Base-by-base conservation (phyloP, 2,113 vertebrate species). In the Aegithalos caudatus region DNA sequence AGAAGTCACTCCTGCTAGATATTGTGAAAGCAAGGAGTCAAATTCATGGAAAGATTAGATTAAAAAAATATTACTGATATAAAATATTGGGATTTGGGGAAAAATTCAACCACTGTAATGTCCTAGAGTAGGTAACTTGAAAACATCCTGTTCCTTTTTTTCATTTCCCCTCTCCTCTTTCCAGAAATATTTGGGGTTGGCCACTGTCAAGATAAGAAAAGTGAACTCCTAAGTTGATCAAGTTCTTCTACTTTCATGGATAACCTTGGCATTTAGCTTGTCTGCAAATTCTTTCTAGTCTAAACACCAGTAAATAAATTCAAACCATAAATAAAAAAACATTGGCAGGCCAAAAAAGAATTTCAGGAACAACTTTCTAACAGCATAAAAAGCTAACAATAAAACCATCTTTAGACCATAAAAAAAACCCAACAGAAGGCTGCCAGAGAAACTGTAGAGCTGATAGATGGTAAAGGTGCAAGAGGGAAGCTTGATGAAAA, bases 271-370 rank as follows among this genome's bases (percentile, higher is more conserved):
- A 92, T 94, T 95, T 73, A 73, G 42, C 47, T 95, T 92, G 92
- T 77, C 91, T 97, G 89, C 66, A 95, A 90, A 91, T 92, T 95
- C 78, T 77, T 92, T 90, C 70, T 90, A 88, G 64, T 95, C 90
- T 95, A 92, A 96, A 95, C 84, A 94, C 29, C 51, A 94, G 64
- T 47, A 94, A 90, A 27, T 78, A 82, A 95, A 93, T 62, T 71
- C 80, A 92, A 88, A 83, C 19, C 56, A 83, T 94, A 94, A 95
- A 94, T 92, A 78, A 83, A 77, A 51, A 94, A 85, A 12, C 64
- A 88, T 23, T 88, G 74, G 42, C 67, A 78, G 79, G 54, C 76
- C 51, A 93, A 81, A 88, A 88, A 90, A 70, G 33, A 19, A 70
- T 78, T 81, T 88, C 92, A 90, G 42, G 54, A 95, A 81, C 45